Evolutionary conservation across 2,113 vertebrate species (phyloP).

Genomic region (Corythornis vintsioides): DNA sequence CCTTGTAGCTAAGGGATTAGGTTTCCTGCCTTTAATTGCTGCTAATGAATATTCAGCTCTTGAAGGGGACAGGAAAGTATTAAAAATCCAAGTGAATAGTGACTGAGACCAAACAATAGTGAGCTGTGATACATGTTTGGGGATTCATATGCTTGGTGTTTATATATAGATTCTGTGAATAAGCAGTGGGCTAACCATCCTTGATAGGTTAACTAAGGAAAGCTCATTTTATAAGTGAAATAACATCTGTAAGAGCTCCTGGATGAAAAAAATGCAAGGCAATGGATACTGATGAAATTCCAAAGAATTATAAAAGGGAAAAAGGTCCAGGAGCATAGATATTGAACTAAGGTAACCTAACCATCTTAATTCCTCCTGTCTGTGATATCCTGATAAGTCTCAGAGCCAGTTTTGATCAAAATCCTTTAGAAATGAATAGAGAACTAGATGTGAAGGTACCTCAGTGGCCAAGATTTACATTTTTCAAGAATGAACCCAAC

Average conservation of each 20-base stretch:
- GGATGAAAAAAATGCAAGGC: background rate
- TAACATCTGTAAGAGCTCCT: background rate
- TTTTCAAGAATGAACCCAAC: background rate
- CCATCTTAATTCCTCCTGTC: background rate
- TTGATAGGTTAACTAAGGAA: background rate
- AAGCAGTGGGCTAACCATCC: background rate
- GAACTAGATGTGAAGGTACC: background rate
- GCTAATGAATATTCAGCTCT: conserved; percentile 11
- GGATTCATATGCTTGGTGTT: background rate
- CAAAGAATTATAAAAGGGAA: background rate
- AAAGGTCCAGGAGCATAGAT: background rate
- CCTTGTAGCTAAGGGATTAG: background rate
- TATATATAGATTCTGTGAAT: background rate
- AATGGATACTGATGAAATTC: background rate
- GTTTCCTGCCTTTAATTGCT: conserved; percentile 1
- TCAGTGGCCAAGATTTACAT: background rate
- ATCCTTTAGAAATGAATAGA: background rate
- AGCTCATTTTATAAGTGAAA: background rate
- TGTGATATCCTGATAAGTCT: background rate
- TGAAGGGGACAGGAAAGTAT: background rate
- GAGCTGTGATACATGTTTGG: background rate
- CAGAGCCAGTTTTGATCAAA: background rate
- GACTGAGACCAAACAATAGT: background rate
- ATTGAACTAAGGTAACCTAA: background rate
- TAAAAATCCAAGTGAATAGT: background rate